phyloP scores from a whole-genome alignment of 2,888 invertebrate species.

The Beris morrisii region DNA sequence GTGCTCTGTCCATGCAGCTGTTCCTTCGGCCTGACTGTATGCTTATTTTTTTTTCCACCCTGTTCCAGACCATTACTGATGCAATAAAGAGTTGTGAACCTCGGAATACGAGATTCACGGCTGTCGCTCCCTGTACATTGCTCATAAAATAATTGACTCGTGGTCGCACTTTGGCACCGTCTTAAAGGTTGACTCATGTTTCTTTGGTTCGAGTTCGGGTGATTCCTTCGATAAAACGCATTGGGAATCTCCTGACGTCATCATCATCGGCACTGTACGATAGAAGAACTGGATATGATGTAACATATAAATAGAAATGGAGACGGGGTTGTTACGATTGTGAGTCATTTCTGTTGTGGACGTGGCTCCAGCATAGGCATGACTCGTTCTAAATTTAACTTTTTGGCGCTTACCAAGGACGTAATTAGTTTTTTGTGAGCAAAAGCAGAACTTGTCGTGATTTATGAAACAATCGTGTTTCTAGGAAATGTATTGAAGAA shows the following conservation, averaged over 20 bases:
- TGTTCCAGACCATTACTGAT: slow-evolving; percentile 30
- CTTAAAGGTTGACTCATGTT: slow-evolving; percentile 27
- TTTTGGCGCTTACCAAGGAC: slow-evolving; percentile 32
- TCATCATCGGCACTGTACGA: slow-evolving; percentile 11
- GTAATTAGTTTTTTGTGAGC: slow-evolving; percentile 6
- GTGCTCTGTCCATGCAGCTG: slow-evolving; percentile 20
- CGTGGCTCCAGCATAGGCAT: slow-evolving; percentile 29
- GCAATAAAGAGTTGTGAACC: slow-evolving; percentile 27
- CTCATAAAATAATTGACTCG: slow-evolving; percentile 1
- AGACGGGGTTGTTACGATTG: slow-evolving; percentile 8
- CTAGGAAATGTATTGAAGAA: slow-evolving; percentile 25
- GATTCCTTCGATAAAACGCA: slow-evolving; percentile 29
- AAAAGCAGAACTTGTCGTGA: slow-evolving; percentile 19
- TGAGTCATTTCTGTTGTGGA: slow-evolving; percentile 21
- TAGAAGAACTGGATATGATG: slow-evolving; percentile 18
- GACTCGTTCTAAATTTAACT: slow-evolving; percentile 26
- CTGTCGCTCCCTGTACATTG: background rate
- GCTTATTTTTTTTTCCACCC: slow-evolving; percentile 17
- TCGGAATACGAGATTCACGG: slow-evolving; percentile 12
- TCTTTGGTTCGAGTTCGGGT: slow-evolving; percentile 19
- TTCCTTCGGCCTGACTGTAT: slow-evolving; percentile 18
- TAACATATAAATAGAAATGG: slow-evolving; percentile 24
- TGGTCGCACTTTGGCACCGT: slow-evolving; percentile 15
- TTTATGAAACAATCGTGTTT: slow-evolving; percentile 27
- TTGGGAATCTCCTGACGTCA: slow-evolving; percentile 40